phyloP scores from a whole-genome alignment of 2,113 vertebrate genomes.

The Microcebus jonahi region DNA sequence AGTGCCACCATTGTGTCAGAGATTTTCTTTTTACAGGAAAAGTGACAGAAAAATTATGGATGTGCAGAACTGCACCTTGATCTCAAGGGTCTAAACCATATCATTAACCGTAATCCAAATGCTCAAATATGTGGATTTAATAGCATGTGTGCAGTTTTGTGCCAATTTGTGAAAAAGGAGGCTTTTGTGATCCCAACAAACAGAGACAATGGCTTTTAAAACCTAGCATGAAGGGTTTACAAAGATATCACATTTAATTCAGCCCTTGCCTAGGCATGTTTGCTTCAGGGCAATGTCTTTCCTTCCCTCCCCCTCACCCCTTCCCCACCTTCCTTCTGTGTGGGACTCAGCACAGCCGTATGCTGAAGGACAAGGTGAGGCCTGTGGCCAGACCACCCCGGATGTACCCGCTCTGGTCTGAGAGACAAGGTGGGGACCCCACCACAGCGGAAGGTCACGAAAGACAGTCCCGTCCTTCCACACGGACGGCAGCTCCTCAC shows the following conservation, averaged over 20 bases:
- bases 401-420: too few relatives aligned
- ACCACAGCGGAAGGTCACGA: not conserved
- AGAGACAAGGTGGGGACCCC: not conserved
- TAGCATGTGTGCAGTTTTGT: not conserved
- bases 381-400: too few relatives aligned
- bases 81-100: slow-evolving; percentile 42
- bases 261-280: not conserved
- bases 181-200: not conserved
- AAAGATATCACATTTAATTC: not conserved
- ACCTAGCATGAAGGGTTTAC: not conserved
- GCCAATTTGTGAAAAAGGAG: not conserved
- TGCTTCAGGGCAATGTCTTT: not conserved
- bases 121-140: slow-evolving; percentile 12
- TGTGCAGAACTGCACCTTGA: not conserved
- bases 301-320: not conserved
- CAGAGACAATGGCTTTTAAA: not conserved
- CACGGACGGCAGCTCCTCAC: not conserved
- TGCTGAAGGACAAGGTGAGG: too few relatives aligned
- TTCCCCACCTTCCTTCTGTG: not conserved
- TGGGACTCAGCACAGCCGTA: not conserved
- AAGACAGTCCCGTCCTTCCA: not conserved
- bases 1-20: not conserved
- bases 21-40: not conserved
- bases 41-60: slow-evolving; percentile 36
- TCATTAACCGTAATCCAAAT: slow-evolving; percentile 17